A percentile compares a stretch with the other conserved stretches of the same genome.
Evolutionary conservation across 2,113 vertebrate species (phyloP).

Genomic region (Salvelinus fontinalis): DNA sequence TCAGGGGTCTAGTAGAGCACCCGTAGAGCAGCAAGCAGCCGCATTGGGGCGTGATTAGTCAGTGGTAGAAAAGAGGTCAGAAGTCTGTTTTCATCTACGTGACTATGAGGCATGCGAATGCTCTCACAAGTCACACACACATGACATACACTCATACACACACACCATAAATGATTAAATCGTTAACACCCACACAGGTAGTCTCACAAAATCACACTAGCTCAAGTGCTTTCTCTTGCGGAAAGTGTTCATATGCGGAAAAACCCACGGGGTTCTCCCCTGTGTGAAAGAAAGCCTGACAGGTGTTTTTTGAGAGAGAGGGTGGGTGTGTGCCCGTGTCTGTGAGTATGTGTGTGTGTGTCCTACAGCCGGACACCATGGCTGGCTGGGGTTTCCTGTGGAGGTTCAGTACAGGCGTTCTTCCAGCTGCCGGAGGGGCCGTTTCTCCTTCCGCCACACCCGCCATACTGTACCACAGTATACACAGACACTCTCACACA

Average conservation of each 20-base stretch:
- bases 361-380: too few species aligned
- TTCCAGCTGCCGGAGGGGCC: constrained; percentile 21
- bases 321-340: constrained; percentile 11
- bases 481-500: neutral
- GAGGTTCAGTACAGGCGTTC: constrained; percentile 35
- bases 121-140: neutral
- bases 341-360: constrained; percentile 2
- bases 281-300: constrained; percentile 58
- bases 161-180: neutral
- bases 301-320: constrained; percentile 49
- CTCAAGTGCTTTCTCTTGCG: constrained; percentile 57
- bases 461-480: neutral
- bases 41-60: too few species aligned
- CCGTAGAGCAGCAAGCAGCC: too few species aligned
- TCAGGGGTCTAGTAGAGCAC: too few species aligned
- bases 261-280: constrained; percentile 53
- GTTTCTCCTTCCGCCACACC: neutral
- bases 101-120: too few species aligned
- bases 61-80: too few species aligned
- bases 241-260: constrained; percentile 51
- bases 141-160: too few species aligned
- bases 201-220: constrained; percentile 65
- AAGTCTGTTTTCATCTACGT: too few species aligned
- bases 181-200: neutral
- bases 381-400: constrained; percentile 23